Evolutionary conservation across 2,113 vertebrate species (phyloP).

Genomic region (Pimephales promelas): DNA sequence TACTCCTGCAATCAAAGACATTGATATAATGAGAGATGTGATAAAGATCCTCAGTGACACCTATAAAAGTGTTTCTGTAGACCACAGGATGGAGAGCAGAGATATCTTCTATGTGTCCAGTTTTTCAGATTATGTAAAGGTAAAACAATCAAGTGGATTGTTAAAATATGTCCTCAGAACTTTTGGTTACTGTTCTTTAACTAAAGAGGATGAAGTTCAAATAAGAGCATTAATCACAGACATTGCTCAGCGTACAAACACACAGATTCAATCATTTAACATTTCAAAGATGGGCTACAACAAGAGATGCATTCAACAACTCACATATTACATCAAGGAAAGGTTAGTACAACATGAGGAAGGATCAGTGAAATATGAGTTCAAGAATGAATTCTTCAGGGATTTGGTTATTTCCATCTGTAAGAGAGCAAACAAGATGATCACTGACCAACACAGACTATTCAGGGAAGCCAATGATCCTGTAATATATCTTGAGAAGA

Average conservation of each 20-base stretch:
- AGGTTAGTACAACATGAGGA: not conserved
- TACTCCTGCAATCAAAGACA: not conserved
- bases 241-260: not conserved
- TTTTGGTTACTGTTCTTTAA: not conserved
- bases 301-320: conserved; percentile 51
- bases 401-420: no score
- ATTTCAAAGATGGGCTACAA: conserved; percentile 37
- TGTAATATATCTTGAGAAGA: no score
- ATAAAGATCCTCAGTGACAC: not conserved
- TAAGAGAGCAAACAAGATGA: no score
- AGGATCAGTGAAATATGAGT: no score
- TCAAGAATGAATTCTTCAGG: no score
- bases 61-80: not conserved
- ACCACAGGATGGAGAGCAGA: not conserved
- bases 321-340: conserved; percentile 51
- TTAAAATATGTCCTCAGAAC: not conserved
- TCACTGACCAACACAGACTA: no score
- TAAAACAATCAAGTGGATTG: not conserved
- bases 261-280: not conserved
- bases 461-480: no score
- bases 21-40: not conserved
- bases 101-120: not conserved
- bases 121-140: not conserved
- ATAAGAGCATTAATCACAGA: not conserved
- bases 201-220: not conserved